A percentile compares a stretch with the other conserved stretches of the same genome.
Conservation (phyloP, 2,113 vertebrate species). For the Phylloscopus whistleri region DNA sequence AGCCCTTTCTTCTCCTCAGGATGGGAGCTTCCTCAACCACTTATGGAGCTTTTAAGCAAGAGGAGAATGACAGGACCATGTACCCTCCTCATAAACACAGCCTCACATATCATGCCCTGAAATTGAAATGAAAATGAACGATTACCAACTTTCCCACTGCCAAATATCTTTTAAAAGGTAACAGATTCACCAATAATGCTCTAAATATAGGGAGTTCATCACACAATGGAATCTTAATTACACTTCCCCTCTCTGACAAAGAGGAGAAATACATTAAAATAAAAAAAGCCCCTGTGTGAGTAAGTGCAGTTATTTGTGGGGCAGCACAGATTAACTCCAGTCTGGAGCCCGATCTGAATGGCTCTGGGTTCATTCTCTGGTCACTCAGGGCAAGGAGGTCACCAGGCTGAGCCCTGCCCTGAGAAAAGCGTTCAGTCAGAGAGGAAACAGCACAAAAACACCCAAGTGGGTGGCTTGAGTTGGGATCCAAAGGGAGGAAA, state of each 20-base stretch:
- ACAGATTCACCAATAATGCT: neutral
- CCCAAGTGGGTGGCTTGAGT: neutral
- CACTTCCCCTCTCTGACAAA: neutral
- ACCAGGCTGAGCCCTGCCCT: neutral
- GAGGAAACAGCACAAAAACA: neutral
- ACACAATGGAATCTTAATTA: neutral
- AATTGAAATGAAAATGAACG: neutral
- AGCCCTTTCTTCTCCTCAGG: constrained; percentile 28
- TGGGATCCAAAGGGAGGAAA: neutral
- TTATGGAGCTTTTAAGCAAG: neutral
- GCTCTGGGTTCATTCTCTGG: constrained; percentile 42
- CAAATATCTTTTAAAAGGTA: neutral
- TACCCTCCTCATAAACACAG: neutral
- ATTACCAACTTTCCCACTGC: neutral
- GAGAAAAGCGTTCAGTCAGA: neutral
- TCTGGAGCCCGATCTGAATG: neutral
- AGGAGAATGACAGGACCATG: neutral
- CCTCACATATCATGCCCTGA: neutral
- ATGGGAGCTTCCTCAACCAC: neutral
- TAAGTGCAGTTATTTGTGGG: neutral
- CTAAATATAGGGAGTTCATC: neutral
- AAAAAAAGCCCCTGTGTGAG: neutral
- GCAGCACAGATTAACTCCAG: neutral
- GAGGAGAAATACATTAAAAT: neutral
- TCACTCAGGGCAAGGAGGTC: neutral